Evolutionary conservation across 2,888 invertebrate genomes (phyloP), one percentile per base, ranked within the genome.

Genomic region (Drosophila nr. perissopoda): DNA sequence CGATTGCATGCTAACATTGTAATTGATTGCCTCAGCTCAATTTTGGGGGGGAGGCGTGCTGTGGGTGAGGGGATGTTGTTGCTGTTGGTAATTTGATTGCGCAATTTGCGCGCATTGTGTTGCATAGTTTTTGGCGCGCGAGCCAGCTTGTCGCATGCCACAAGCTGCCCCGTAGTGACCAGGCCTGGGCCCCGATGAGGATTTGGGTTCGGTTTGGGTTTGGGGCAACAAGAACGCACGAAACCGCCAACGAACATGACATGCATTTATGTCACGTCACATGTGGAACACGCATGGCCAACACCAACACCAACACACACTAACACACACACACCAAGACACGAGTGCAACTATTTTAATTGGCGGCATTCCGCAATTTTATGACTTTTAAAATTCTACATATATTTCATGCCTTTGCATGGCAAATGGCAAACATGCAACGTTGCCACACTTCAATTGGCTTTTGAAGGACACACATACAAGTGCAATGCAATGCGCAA

Each of bases 241-340:
- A 79, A 88, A 88, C 88, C 79, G 83, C 79, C 88, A 84, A 82
- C 88, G 82, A 88, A 87, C 91, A 91, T 89, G 91, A 91, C 91
- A 91, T 91, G 91, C 88, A 90, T 91, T 92, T 91, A 91, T 91
- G 91, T 91, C 92, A 92, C 92, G 91, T 89, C 87, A 88, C 87
- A 88, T 86, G 81, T 86, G 83, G 81, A 86, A 88, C 89, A 88
- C 88, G 88, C 80, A 82, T 59, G 54, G 52, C 63, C 79, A 79
- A 81, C 79, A 70, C 80, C 70, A 69, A 61, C 40, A 72, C 60
- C 8, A 27, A 48, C 48, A 64, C 48, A n/a, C 52, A 63, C 33
- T 46, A 61, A 61, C 42, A 57, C 52, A 59, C 33, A 40, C 34
- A 46, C 27, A 57, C 18, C 46, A 49, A 46, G 49, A 49, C 10